Conservation (phyloP, 1,140 invertebrate species). For the Triops cancriformis region DNA sequence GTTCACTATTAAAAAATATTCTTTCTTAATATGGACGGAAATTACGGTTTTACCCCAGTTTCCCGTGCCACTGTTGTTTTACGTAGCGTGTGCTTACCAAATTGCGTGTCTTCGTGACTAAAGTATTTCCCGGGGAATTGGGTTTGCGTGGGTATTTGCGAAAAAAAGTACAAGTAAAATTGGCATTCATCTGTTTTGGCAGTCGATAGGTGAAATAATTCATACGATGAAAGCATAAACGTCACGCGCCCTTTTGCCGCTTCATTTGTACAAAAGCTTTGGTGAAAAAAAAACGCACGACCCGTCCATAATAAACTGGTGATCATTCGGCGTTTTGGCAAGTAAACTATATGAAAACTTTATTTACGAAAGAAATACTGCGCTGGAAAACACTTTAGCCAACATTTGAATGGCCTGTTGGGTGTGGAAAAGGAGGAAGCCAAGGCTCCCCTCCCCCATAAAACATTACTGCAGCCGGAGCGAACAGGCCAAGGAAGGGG, state of each 20-base stretch:
- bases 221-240: neutral
- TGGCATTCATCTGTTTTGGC: neutral
- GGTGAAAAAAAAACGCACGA: neutral
- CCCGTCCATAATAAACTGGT: neutral
- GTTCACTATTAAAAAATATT: no score
- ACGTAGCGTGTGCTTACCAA: no score
- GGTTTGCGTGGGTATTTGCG: no score
- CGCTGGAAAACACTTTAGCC: neutral
- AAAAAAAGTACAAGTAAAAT: no score
- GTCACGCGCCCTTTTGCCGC: neutral
- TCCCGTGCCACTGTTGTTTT: no score
- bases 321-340: neutral
- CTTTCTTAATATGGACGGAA: no score
- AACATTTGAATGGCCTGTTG: neutral
- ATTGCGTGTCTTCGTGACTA: no score
- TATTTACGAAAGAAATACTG: slow-evolving; percentile 4
- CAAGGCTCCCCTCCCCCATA: neutral
- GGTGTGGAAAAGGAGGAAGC: neutral
- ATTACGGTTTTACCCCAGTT: no score
- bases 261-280: neutral
- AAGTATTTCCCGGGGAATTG: no score
- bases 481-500: neutral
- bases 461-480: neutral
- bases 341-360: neutral
- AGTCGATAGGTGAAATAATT: neutral